Evolutionary conservation across 2,113 vertebrate genomes (phyloP), one percentile per base, ranked within the genome.

Genomic region (Mixornis gularis): DNA sequence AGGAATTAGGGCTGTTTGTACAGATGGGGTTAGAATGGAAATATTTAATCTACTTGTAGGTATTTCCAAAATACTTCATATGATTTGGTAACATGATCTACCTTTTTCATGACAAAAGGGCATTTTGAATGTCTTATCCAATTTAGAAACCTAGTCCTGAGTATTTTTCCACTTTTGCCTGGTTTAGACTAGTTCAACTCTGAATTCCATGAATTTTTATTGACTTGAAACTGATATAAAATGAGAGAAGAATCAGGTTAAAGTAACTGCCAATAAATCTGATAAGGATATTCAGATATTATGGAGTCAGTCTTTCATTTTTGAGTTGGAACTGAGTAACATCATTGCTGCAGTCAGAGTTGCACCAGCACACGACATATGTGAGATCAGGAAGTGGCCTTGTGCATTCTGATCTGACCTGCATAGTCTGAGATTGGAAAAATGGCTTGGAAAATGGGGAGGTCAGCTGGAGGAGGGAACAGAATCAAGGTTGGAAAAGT

Each of bases 21-120:
- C 95, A 95, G 94, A 95, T 92, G 92, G 90, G 34, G 55, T 85
- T 90, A 94, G 93, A 93, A 93, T 95, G 81, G 88, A 96, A 93
- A 95, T 93, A 90, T 84, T 93, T 91, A 71, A 94, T 91, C 87
- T 94, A 58, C 40, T 10, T 90, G 26, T 90, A 84, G 85, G 43
- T 84, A 55, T 77, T 89, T 91, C 52, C 55, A 68, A 49, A 62
- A 59, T 87, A 62, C 43, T 36, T 87, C 78, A 85, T 89, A 38
- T 53, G 46, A 94, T 92, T 89, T 86, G 87, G 93, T 94, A 95
- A 90, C 19, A 44, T 27, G 60, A 81, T 65, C 56, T 13, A 30
- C 19, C 13, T 71, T 77, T 84, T 58, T 27, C 27, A 74, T 72
- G 29, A 70, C 71, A 44, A 64, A 89, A 85, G 29, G 60, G 51